A percentile compares a stretch with the other conserved stretches of the same genome.
Conservation (phyloP, 2,888 invertebrate genomes). For the Agrochola circellaris region DNA sequence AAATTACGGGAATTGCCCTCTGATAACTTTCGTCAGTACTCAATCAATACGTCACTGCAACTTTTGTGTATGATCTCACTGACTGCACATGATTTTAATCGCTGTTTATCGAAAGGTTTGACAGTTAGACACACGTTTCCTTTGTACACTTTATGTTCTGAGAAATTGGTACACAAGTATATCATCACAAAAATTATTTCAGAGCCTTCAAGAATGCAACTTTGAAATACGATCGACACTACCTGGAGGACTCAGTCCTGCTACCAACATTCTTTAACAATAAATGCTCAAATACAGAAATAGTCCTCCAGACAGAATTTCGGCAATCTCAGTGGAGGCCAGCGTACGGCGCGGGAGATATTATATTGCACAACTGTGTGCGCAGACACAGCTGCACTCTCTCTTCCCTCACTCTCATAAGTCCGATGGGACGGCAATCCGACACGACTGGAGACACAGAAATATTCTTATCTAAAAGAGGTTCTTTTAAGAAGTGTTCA, state of each 20-base stretch:
- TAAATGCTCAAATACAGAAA: no score
- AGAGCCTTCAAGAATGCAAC: not conserved
- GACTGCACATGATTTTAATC: constrained; percentile 38
- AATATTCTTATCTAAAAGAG: not conserved
- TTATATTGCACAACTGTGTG: no score
- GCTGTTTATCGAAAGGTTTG: constrained; percentile 23
- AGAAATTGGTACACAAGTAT: not conserved
- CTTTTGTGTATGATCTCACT: constrained; percentile 39
- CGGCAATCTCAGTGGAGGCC: no score
- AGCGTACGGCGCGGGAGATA: no score
- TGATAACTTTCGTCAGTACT: not conserved
- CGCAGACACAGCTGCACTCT: no score
- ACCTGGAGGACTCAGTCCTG: not conserved
- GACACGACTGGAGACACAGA: not conserved
- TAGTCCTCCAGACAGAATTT: no score
- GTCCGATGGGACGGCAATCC: no score
- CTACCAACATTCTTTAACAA: not conserved
- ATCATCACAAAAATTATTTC: not conserved
- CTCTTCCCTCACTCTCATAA: no score
- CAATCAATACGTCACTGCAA: constrained; percentile 19
- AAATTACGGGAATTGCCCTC: no score
- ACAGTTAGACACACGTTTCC: constrained; percentile 10
- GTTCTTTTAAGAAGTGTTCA: not conserved
- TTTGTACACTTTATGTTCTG: constrained; percentile 20
- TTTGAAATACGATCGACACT: not conserved